phyloP scores from a whole-genome alignment of 2,113 vertebrate species.

The Lanius ludovicianus region DNA sequence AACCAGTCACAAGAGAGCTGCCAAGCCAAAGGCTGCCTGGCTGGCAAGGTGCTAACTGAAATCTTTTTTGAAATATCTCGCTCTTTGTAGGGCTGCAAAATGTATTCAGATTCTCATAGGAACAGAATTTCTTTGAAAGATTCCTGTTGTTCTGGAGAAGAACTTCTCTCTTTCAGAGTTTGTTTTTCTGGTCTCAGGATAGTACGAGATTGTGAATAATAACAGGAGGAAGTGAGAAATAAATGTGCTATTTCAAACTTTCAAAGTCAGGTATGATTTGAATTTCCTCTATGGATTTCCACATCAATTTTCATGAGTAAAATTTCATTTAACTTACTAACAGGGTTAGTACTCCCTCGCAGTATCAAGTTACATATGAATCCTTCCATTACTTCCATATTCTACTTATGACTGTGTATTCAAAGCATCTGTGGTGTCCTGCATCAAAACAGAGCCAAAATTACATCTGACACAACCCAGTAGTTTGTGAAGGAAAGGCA shows the following conservation, averaged over 20 bases:
- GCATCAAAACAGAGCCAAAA: background rate
- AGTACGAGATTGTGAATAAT: background rate
- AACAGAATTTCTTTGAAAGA: background rate
- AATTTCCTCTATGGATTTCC: background rate
- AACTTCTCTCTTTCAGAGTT: background rate
- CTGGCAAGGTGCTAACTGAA: background rate
- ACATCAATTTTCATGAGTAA: background rate
- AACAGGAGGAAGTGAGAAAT: background rate
- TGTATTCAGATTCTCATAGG: background rate
- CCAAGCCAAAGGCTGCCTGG: background rate
- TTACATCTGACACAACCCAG: background rate
- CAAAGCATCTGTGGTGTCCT: background rate
- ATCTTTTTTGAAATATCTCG: accelerated
- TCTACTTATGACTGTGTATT: background rate
- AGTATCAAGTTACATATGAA: background rate
- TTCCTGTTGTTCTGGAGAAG: background rate
- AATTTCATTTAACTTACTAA: background rate
- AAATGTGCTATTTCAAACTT: background rate
- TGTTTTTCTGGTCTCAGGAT: background rate
- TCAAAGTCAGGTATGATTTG: background rate
- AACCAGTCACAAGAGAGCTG: background rate
- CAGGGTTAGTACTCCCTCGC: background rate
- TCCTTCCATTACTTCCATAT: background rate
- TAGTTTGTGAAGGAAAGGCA: background rate
- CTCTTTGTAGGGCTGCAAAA: background rate